phyloP scores from a whole-genome alignment of 2,888 invertebrate genomes.

The Acanthopleura granulata region DNA sequence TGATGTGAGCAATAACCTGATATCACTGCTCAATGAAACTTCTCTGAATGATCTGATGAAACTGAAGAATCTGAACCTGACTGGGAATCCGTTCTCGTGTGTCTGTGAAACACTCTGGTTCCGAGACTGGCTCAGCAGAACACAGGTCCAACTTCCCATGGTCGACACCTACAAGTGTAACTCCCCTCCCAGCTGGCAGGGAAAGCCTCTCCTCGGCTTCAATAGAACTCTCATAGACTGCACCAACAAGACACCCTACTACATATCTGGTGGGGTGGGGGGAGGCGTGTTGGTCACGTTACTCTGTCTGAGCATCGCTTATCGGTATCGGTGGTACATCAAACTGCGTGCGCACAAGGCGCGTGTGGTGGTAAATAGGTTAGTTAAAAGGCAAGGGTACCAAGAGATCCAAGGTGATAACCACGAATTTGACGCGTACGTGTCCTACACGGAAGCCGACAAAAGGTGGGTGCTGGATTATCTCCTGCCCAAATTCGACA shows the following conservation, averaged over 20 bases:
- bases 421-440: slow-evolving; percentile 33
- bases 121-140: slow-evolving; percentile 94
- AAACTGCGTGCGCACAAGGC: slow-evolving; percentile 19
- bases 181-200: slow-evolving; percentile 42
- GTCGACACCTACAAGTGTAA: slow-evolving; percentile 40
- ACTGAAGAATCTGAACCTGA: slow-evolving; percentile 75
- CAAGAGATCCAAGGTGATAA: slow-evolving; percentile 27
- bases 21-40: slow-evolving; percentile 58
- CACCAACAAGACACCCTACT: slow-evolving; percentile 31
- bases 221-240: slow-evolving; percentile 46
- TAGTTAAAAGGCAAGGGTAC: slow-evolving; percentile 20
- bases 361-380: background rate
- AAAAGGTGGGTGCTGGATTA: slow-evolving; percentile 39
- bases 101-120: slow-evolving; percentile 91
- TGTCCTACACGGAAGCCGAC: slow-evolving; percentile 44
- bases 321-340: slow-evolving; percentile 31
- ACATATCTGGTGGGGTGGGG: slow-evolving; percentile 31
- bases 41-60: slow-evolving; percentile 77
- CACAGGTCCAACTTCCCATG: slow-evolving; percentile 57
- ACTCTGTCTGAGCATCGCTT: slow-evolving; percentile 19
- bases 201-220: slow-evolving; percentile 40
- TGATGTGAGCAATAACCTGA: slow-evolving; percentile 59
- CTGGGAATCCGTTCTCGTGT: slow-evolving; percentile 91
- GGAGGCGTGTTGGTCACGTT: slow-evolving; percentile 29
- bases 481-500: slow-evolving; percentile 40